phyloP scores from a whole-genome alignment of 2,797 vertebrate species.

The Poeciliopsis presidionis region DNA sequence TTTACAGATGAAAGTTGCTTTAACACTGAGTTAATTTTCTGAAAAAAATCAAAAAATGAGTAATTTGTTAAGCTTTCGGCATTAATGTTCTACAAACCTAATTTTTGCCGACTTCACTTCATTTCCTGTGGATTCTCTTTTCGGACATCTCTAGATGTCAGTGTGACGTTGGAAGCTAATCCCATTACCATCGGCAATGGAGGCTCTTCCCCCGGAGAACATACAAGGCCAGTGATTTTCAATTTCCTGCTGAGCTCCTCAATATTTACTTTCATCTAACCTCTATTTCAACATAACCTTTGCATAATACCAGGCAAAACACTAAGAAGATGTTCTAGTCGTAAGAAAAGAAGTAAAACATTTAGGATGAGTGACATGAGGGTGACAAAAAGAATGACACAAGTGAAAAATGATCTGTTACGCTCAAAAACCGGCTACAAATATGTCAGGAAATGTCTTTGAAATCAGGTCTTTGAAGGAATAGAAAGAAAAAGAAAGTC shows the following conservation, averaged over 20 bases:
- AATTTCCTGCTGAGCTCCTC: slow-evolving; percentile 56
- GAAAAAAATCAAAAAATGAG: not conserved
- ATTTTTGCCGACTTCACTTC: not conserved
- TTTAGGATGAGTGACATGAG: not conserved
- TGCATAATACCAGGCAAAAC: slow-evolving; percentile 38
- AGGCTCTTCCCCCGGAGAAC: slow-evolving; percentile 24
- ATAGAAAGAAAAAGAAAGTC: slow-evolving; percentile 30
- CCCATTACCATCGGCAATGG: slow-evolving; percentile 30
- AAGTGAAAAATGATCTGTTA: not conserved
- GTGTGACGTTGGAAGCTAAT: slow-evolving; percentile 10
- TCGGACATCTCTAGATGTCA: not conserved
- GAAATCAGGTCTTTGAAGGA: slow-evolving; percentile 12
- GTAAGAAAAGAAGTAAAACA: slow-evolving; percentile 9
- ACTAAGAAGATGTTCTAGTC: slow-evolving; percentile 21
- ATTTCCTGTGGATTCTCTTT: not conserved
- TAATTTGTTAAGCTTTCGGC: not conserved
- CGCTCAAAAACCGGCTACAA: not conserved
- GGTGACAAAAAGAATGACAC: not conserved
- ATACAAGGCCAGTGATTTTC: slow-evolving; percentile 42
- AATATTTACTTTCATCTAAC: slow-evolving; percentile 58
- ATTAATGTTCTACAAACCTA: not conserved
- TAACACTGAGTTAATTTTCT: not conserved
- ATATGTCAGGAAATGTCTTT: not conserved
- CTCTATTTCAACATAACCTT: slow-evolving; percentile 50
- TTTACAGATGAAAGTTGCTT: not conserved